These are phyloP conservation scores for Lacerta viridis DNA, from an alignment of 2,797 vertebrate species.

Conservation along the genomic window DNA sequence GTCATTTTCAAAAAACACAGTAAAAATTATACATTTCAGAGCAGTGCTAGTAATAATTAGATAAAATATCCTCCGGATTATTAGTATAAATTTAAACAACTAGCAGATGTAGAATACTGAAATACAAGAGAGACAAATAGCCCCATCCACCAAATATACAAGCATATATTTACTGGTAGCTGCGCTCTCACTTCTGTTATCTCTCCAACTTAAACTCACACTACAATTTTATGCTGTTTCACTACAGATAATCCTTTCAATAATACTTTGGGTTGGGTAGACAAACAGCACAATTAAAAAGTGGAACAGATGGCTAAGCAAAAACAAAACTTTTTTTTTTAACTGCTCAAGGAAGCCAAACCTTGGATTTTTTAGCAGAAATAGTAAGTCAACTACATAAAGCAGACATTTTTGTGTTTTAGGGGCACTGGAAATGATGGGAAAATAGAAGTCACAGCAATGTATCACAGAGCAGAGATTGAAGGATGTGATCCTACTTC, in stretches of 20 bases:
- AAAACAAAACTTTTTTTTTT: constrained; percentile 71
- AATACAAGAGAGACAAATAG: too few relatives aligned
- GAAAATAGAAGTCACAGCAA: constrained; percentile 11
- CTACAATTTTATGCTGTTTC: constrained; percentile 48
- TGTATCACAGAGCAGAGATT: constrained; percentile 26
- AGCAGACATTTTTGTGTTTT: constrained; percentile 44
- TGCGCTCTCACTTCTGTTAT: too few relatives aligned
- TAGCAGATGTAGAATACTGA: too few relatives aligned
- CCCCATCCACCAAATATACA: too few relatives aligned
- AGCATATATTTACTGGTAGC: too few relatives aligned
- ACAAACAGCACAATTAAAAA: constrained; percentile 74
- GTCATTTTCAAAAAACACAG: too few relatives aligned
- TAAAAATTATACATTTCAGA: too few relatives aligned
- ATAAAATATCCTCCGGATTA: too few relatives aligned
- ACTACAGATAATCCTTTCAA: constrained; percentile 58
- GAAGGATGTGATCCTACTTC: not conserved
- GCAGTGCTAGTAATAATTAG: too few relatives aligned
- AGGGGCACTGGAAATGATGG: constrained; percentile 50
- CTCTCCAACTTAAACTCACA: too few relatives aligned
- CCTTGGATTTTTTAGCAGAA: constrained; percentile 63
- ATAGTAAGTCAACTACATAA: constrained; percentile 52
- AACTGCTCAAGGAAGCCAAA: constrained; percentile 65
- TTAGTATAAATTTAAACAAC: too few relatives aligned
- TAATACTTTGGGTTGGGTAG: constrained; percentile 66
- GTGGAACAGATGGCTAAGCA: constrained; percentile 73